Conservation (phyloP, 1,140 invertebrate genomes). For the Meloidogyne floridensis region DNA sequence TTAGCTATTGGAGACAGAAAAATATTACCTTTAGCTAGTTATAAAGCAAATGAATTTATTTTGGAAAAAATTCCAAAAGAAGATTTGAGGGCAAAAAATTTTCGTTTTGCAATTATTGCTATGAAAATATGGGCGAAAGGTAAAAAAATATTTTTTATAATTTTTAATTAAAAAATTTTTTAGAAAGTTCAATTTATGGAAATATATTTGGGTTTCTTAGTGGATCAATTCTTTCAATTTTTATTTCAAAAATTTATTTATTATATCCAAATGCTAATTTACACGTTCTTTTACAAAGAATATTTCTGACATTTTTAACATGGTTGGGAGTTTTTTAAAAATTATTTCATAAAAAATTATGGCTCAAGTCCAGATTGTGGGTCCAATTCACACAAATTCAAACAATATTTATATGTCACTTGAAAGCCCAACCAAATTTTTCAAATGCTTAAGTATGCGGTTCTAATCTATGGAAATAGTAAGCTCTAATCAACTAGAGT, state of each 20-base stretch:
- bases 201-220: background rate
- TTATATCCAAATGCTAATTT: background rate
- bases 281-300: background rate
- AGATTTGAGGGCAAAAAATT: background rate
- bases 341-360: background rate
- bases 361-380: too few species aligned
- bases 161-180: background rate
- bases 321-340: background rate
- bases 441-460: too few species aligned
- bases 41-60: background rate
- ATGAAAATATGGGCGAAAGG: background rate
- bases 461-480: too few species aligned
- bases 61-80: background rate
- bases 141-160: background rate
- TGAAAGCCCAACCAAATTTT: too few species aligned
- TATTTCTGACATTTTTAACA: background rate
- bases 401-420: too few species aligned
- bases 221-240: background rate
- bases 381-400: too few species aligned
- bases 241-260: constrained; percentile 1
- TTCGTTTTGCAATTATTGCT: background rate
- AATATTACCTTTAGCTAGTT: background rate
- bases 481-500: too few species aligned
- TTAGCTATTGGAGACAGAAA: background rate
- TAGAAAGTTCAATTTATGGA: constrained; percentile 7